These are phyloP conservation scores for Lasioglossum oenotherae DNA, from an alignment of 2,888 invertebrate species.

Conservation along the genomic window DNA sequence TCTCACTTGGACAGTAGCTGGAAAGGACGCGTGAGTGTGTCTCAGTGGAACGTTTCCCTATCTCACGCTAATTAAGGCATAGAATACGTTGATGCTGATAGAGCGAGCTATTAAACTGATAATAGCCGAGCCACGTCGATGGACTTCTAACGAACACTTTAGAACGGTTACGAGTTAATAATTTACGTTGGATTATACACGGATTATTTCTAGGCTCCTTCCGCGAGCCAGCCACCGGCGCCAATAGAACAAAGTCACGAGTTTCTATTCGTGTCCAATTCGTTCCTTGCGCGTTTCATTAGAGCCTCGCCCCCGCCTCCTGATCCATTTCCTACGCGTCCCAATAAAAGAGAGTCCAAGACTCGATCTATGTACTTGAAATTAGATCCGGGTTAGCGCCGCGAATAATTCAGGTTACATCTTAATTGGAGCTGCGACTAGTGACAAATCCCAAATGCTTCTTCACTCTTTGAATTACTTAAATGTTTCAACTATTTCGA, in stretches of 20 bases:
- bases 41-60: not conserved
- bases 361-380: not conserved
- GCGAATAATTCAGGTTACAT: not conserved
- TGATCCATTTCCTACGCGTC: not conserved
- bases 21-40: not conserved
- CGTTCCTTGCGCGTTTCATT: not conserved
- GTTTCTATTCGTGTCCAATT: not conserved
- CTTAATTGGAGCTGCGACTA: not conserved
- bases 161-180: not conserved
- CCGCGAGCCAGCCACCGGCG: not conserved
- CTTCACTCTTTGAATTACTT: not conserved
- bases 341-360: not conserved
- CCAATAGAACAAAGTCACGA: not conserved
- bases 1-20: not conserved
- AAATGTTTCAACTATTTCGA: not conserved
- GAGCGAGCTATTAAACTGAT: slow-evolving; percentile 9
- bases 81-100: slow-evolving; percentile 6
- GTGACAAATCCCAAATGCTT: not conserved
- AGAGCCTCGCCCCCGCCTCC: not conserved
- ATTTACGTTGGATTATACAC: not conserved
- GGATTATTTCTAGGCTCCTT: not conserved
- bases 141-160: slow-evolving; percentile 1
- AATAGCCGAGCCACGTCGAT: not conserved
- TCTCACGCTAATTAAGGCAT: slow-evolving; percentile 13
- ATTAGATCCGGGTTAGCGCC: not conserved